Conservation (phyloP, 35 echinoderm and acorn worm species). For the Ophioderma brevispina region DNA sequence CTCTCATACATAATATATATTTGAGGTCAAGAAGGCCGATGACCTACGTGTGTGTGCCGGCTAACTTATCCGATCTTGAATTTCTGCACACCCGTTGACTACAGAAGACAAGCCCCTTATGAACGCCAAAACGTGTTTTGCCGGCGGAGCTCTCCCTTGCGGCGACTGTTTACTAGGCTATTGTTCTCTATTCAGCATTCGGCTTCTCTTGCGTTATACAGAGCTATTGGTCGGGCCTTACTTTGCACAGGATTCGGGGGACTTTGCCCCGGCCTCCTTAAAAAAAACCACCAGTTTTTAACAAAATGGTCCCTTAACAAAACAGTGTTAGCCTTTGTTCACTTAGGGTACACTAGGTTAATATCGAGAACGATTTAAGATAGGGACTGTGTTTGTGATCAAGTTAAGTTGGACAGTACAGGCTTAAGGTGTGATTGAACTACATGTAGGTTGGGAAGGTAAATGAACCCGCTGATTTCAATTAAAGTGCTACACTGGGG, state of each 20-base stretch:
- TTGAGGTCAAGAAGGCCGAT: neutral
- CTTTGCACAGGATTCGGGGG: neutral
- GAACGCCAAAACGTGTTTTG: constrained; percentile 9
- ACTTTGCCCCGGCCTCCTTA: constrained; percentile 7
- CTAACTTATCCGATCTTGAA: constrained; percentile 6
- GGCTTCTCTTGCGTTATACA: neutral
- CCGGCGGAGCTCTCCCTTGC: neutral
- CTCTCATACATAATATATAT: neutral
- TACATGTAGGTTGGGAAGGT: neutral
- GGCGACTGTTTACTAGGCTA: neutral
- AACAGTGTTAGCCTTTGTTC: neutral
- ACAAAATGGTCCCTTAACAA: constrained; percentile 4
- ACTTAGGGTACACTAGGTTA: neutral
- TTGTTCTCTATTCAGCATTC: neutral
- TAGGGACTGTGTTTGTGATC: neutral
- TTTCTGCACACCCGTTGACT: neutral
- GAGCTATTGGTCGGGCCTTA: neutral
- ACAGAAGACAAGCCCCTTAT: constrained; percentile 2
- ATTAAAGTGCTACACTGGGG: constrained; percentile 4
- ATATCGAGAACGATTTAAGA: neutral
- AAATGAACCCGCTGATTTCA: neutral
- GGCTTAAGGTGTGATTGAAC: neutral
- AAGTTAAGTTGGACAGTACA: neutral
- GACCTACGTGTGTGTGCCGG: neutral
- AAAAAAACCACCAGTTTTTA: constrained; percentile 9